These are phyloP conservation scores for Chelidonichthys spinosus DNA, from an alignment of 2,797 vertebrate genomes.

Conservation along the genomic window DNA sequence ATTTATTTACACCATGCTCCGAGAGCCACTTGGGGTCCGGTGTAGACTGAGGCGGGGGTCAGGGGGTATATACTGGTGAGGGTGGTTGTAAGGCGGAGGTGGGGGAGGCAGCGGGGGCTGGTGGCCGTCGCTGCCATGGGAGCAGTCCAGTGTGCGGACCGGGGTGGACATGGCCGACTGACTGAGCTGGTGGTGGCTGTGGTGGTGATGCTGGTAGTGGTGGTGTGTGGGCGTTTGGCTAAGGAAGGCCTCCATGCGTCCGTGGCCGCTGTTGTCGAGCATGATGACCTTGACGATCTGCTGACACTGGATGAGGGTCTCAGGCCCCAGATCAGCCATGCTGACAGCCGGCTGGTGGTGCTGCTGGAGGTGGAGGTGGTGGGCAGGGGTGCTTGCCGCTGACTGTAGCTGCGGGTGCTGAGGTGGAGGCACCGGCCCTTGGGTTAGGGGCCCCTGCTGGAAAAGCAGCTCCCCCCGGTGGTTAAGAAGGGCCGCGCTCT, in stretches of 20 bases:
- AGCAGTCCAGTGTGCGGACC: constrained; percentile 81
- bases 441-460: constrained; percentile 80
- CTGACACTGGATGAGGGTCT: constrained; percentile 97
- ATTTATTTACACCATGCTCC: constrained; percentile 91
- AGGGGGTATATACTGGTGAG: constrained; percentile 94
- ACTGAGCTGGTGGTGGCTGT: constrained; percentile 82
- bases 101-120: constrained; percentile 96
- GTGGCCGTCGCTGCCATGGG: constrained; percentile 84
- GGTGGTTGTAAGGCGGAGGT: constrained; percentile 96
- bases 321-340: constrained; percentile 87
- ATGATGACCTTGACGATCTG: constrained; percentile 99
- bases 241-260: constrained; percentile 92
- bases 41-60: constrained; percentile 91
- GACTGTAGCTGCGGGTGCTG: constrained; percentile 74
- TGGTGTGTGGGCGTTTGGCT: constrained; percentile 93
- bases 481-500: constrained; percentile 92
- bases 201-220: constrained; percentile 70
- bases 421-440: constrained; percentile 80
- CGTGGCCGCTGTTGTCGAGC: constrained; percentile 92
- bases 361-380: constrained; percentile 75
- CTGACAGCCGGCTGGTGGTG: constrained; percentile 74
- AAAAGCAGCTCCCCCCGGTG: constrained; percentile 82
- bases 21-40: constrained; percentile 93
- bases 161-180: constrained; percentile 87
- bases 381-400: constrained; percentile 76